These are phyloP conservation scores for Synanthedon andrenaeformis DNA, from an alignment of 2,888 invertebrate genomes.

Conservation along the genomic window DNA sequence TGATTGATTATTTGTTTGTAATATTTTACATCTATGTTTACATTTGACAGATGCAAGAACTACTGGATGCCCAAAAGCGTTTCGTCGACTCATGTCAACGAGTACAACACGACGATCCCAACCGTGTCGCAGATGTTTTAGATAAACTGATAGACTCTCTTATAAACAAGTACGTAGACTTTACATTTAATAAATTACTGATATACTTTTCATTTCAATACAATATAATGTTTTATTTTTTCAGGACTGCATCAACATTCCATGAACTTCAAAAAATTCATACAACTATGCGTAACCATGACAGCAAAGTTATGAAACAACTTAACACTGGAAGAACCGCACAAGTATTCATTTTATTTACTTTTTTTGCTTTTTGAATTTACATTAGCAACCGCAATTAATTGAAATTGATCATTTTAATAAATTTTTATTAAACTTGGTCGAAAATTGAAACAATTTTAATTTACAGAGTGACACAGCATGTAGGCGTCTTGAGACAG, in stretches of 20 bases:
- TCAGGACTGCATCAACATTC: slow-evolving; percentile 66
- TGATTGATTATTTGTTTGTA: no score
- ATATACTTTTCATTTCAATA: neutral
- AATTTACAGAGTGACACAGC: slow-evolving; percentile 34
- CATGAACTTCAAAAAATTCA: slow-evolving; percentile 69
- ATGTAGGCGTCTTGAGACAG: slow-evolving; percentile 48
- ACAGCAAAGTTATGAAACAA: slow-evolving; percentile 46
- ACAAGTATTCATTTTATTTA: slow-evolving; percentile 28
- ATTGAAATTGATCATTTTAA: no score
- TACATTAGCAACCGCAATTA: no score
- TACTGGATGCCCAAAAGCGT: slow-evolving; percentile 72
- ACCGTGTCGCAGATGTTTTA: slow-evolving; percentile 72
- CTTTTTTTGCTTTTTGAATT: neutral
- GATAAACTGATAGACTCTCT: slow-evolving; percentile 74
- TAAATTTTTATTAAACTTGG: no score
- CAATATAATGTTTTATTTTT: neutral
- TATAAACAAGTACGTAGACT: slow-evolving; percentile 68
- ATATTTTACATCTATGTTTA: no score
- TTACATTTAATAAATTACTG: neutral
- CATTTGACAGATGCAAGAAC: slow-evolving; percentile 60
- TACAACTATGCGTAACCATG: slow-evolving; percentile 52
- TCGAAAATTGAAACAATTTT: no score
- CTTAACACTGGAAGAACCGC: slow-evolving; percentile 33
- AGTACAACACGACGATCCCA: slow-evolving; percentile 74
- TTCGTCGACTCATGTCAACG: slow-evolving; percentile 76